Base-by-base conservation (phyloP, 2,888 invertebrate species). In the Scrobipalpa costella region DNA sequence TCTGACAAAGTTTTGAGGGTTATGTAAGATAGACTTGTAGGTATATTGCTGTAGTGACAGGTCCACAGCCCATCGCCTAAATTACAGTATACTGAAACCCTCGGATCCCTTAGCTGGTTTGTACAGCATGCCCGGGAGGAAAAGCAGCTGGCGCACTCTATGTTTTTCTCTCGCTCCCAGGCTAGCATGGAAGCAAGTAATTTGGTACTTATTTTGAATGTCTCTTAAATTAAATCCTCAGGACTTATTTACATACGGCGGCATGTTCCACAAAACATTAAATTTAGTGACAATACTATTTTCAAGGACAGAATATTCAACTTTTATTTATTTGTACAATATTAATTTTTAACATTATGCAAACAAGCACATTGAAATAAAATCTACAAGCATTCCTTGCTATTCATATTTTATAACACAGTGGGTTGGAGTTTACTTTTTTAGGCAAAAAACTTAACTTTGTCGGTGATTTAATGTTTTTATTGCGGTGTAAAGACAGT, bases 341-440 rank as follows among this genome's bases (percentile, higher is more conserved):
- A 69, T 71, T 67, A 71, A 70, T 67, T 74, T 70, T 73, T 78
- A 79, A 79, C 78, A 73, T 74, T 81, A 78, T 75, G 80, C 80
- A 85, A 83, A 85, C 80, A 80, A 60, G 60, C 8, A 34, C 11
- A 36, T 13, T 59, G 7, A 34, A 19, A 59, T 44, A 15, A 47
- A 58, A 60, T 19, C 13, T 7, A 58, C 36, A 44, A 44, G 8
- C 59, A 59, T 59, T 60, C 49, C 40, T 47, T 6, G 7, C 60
- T 57, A 57, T 36, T 57, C 38, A 38, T 60, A 49, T 49, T 60
- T 55, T 47, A 17, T 49, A 38, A 17, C 34, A 49, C 44, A 60
- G 60, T 15, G 55, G 67, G 61, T 67, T 63, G 66, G 68, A 69
- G 8, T 68, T 66, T 68, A 63, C 66, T 66, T 64, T 63, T 59